These are phyloP conservation scores for Ectemnius cavifrons DNA, from an alignment of 2,888 invertebrate genomes.

Conservation along the genomic window DNA sequence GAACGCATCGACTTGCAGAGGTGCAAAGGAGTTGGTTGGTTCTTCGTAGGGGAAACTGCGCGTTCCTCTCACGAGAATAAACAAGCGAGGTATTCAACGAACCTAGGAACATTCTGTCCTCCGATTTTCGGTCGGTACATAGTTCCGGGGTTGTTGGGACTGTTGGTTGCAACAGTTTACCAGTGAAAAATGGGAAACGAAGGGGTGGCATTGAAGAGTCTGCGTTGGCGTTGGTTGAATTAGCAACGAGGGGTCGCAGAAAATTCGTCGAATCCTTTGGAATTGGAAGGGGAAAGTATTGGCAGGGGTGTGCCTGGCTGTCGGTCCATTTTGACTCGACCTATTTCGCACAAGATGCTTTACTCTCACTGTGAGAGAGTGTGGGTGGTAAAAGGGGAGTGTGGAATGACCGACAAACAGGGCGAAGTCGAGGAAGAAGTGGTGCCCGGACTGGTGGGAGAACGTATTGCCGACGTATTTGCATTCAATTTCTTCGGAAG, in stretches of 20 bases:
- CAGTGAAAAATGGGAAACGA: background rate
- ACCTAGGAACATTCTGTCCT: too few relatives aligned
- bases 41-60: too few relatives aligned
- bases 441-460: slow-evolving; percentile 30
- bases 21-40: background rate
- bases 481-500: slow-evolving; percentile 72
- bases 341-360: slow-evolving; percentile 19
- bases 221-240: slow-evolving; percentile 66
- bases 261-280: background rate
- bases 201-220: slow-evolving; percentile 59
- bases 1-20: background rate
- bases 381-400: slow-evolving; percentile 31
- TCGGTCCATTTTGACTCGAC: slow-evolving; percentile 15
- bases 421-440: slow-evolving; percentile 34
- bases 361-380: background rate
- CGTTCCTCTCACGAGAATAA: too few relatives aligned
- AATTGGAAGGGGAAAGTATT: background rate
- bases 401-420: slow-evolving; percentile 48
- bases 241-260: slow-evolving; percentile 62
- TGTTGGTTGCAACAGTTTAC: too few relatives aligned
- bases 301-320: background rate
- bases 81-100: too few relatives aligned
- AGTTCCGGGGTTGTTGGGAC: too few relatives aligned
- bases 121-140: too few relatives aligned
- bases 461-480: slow-evolving; percentile 66